These are phyloP conservation scores for Gadus chalcogrammus DNA, from an alignment of 2,113 vertebrate species.

Conservation along the genomic window DNA sequence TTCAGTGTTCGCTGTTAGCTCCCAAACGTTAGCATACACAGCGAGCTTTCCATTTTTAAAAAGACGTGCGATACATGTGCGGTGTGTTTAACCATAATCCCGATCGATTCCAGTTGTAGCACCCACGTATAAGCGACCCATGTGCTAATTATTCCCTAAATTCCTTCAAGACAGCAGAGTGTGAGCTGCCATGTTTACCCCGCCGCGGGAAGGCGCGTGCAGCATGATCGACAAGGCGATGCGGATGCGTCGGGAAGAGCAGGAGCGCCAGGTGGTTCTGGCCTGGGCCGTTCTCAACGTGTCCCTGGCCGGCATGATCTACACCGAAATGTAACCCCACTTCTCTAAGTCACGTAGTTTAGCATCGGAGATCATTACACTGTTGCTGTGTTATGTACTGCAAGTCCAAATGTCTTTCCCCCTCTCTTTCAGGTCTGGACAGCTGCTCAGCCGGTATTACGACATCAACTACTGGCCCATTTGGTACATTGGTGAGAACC, in stretches of 20 bases:
- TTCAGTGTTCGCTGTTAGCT: constrained; percentile 3
- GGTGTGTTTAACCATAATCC: too few relatives aligned
- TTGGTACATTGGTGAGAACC: constrained; percentile 93
- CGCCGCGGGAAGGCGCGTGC: constrained; percentile 62
- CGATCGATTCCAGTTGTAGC: too few relatives aligned
- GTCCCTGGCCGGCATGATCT: constrained; percentile 92
- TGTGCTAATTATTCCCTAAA: too few relatives aligned
- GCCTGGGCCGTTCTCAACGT: constrained; percentile 92
- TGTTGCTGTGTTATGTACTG: not conserved
- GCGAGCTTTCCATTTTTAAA: not conserved
- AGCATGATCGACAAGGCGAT: constrained; percentile 86
- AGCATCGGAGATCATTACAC: not conserved
- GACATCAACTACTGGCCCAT: constrained; percentile 89
- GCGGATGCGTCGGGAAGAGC: constrained; percentile 85
- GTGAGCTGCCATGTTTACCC: constrained; percentile 15
- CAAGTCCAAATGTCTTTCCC: not conserved
- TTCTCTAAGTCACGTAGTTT: not conserved
- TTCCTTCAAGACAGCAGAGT: not conserved
- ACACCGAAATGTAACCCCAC: constrained; percentile 87
- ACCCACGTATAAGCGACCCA: too few relatives aligned
- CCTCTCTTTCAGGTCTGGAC: constrained; percentile 80
- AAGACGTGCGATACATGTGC: not conserved
- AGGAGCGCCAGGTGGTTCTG: constrained; percentile 84
- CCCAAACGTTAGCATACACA: constrained; percentile 6
- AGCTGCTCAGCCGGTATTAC: constrained; percentile 84